Percentiles rank a stretch among this genome's conserved stretches.
Evolutionary conservation across 2,797 vertebrate species (phyloP).

Genomic region (Tachyglossus aculeatus): DNA sequence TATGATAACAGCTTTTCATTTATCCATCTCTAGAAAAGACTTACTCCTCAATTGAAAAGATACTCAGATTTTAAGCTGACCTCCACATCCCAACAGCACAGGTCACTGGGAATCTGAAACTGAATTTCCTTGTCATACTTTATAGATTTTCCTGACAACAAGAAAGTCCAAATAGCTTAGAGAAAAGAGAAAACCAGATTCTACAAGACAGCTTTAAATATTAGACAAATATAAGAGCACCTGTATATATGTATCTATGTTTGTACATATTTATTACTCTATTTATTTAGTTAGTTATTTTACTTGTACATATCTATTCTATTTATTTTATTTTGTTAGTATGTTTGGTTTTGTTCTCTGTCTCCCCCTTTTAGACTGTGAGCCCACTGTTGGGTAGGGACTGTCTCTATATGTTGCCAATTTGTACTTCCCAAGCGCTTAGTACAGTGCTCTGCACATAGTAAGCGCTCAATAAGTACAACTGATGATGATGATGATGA

Average conservation of each 20-base stretch:
- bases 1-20: background rate
- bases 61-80: slow-evolving; percentile 34
- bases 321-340: too few relatives aligned
- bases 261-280: too few relatives aligned
- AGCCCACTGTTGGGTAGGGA: too few relatives aligned
- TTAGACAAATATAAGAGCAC: slow-evolving; percentile 60
- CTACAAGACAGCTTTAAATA: slow-evolving; percentile 71
- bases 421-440: too few relatives aligned
- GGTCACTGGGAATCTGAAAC: slow-evolving; percentile 48
- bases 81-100: slow-evolving; percentile 30
- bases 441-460: too few relatives aligned
- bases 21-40: background rate
- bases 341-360: too few relatives aligned
- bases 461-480: too few relatives aligned
- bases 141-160: slow-evolving; percentile 74
- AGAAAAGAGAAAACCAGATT: slow-evolving; percentile 70
- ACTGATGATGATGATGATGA: too few relatives aligned
- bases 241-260: slow-evolving; percentile 46
- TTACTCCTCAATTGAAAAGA: slow-evolving; percentile 9
- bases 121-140: slow-evolving; percentile 71
- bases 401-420: too few relatives aligned
- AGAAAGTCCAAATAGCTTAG: slow-evolving; percentile 73
- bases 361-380: too few relatives aligned
- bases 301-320: too few relatives aligned
- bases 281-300: too few relatives aligned